Base-by-base conservation (phyloP, 2,888 invertebrate genomes). In the Clostera curtula region DNA sequence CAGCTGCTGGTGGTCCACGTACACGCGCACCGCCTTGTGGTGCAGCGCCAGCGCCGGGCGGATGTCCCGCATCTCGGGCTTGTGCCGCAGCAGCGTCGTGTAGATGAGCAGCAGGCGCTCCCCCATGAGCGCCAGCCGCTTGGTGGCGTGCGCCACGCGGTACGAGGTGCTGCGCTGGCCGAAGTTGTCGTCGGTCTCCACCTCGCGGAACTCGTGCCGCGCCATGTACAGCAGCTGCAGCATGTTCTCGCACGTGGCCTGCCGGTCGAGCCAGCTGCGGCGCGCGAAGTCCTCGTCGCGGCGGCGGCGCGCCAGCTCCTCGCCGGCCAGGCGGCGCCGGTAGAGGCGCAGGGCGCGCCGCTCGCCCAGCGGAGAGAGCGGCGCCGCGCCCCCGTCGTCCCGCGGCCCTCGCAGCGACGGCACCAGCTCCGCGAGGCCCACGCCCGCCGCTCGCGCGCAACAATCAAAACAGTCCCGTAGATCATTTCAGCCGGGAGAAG, bases 211-310 rank as follows among this genome's bases (percentile, higher is more conserved):
- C 12, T 43, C 45, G 24, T 59, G 51, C 1, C 57, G 36, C 1
- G 57, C 48, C 64, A 64, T 63, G 32, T 63, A 63, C n/a, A 66
- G 49, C 0, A 40, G 10, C 23, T 62, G 60, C 3, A 66, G 36
- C 45, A 57, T 57, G 11, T 55, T 1, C 14, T 65, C 63, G 11
- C 41, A 28, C 19, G 25, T 31, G 0, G 36, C 9, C 16, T 37
- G 23, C 4, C 26, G 23, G 0, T 9, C 12, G 0, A 21, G 5
- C 15, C 23, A 2, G 2, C 6, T 10, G 7, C 11, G 9, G 2
- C 9, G 1, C 3, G 19, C 0, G 41, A 40, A 3, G 17, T 14
- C 0, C 7, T 10, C 8, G 20, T 29, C 3, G 28, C 24, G 3
- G 13, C 4, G 5, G 10, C 9, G 3, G 19, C 19, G 10, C 19